Base-by-base conservation (phyloP, 1,140 invertebrate genomes). In the Diprion similis region DNA sequence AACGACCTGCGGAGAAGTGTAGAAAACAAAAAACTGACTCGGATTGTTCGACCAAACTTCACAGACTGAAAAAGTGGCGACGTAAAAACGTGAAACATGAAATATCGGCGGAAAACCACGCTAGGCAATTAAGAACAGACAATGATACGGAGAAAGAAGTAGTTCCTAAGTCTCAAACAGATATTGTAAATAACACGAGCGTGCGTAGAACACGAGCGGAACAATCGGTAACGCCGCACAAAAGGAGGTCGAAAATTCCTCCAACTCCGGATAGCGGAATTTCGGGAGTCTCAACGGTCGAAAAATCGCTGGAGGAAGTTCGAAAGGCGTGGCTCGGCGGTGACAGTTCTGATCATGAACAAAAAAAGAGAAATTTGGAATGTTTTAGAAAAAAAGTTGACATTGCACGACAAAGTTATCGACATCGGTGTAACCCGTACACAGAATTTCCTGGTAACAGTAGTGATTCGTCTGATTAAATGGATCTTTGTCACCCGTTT, bases 211-310 rank as follows among this genome's bases (percentile, higher is more conserved):
- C n/a, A 70, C 15, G 71, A 71, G 46, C 11, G 48, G 70, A 59
- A 59, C 11, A 71, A 45, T 77, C 78, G 6, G 65, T 51, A 4
- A 83, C 83, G 10, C 83, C 84, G 8, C 66, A 72, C 10, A 83
- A 82, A 51, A 78, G 77, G 68, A 73, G 73, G 4, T 77, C 67
- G 24, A 80, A 80, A 75, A 64, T 78, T 71, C 74, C 76, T 46
- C 72, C 79, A 7, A 84, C 82, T 0, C 82, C 84, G 8, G 86
- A 87, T 46, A 86, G 84, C 65, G 86, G 84, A 17, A 83, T 87
- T 46, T 86, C 85, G 9, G 81, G 81, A 8, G 66, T 85, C 2
- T 86, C 86, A 4, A 85, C 84, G 0, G 70, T 68, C 0, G 84
- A 85, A 24, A 87, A 84, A 64, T 81, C 68, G 68, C 72, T 71